Evolutionary conservation across 1,140 invertebrate genomes (phyloP).

Genomic region (Drosophila nasuta): DNA sequence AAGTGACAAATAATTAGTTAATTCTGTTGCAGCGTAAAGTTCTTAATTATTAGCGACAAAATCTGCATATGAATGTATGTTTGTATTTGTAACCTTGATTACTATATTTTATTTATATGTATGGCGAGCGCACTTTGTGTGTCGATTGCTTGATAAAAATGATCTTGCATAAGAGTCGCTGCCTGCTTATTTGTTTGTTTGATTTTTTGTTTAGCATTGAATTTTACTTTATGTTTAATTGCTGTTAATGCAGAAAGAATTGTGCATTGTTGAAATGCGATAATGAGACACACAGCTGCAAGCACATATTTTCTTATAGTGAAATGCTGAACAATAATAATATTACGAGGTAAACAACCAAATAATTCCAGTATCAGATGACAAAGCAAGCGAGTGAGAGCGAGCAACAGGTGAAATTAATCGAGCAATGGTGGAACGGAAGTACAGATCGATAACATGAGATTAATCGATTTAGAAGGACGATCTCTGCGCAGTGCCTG

Average conservation of each 20-base stretch:
- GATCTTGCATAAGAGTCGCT: conserved; percentile 43
- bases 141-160: conserved; percentile 20
- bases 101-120: conserved; percentile 3
- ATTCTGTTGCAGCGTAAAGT: conserved; percentile 20
- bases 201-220: conserved; percentile 30
- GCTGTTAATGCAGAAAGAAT: conserved; percentile 23
- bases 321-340: conserved; percentile 17
- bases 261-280: conserved; percentile 20
- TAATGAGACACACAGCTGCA: conserved; percentile 33
- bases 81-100: conserved; percentile 5
- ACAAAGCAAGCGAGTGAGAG: conserved; percentile 3
- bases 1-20: conserved; percentile 31
- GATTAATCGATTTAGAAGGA: conserved; percentile 5
- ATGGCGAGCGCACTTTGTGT: background rate
- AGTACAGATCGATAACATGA: conserved; percentile 39
- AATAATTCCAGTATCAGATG: conserved; percentile 25
- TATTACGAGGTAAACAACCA: conserved; percentile 17
- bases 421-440: conserved; percentile 19
- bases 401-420: conserved; percentile 44
- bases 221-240: conserved; percentile 35
- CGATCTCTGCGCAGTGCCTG: conserved; percentile 9
- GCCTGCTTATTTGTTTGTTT: conserved; percentile 10
- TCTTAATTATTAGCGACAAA: conserved; percentile 25
- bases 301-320: conserved; percentile 16
- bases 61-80: background rate